phyloP scores from a whole-genome alignment of 2,888 invertebrate species.

The Neocrepidodera transversa region DNA sequence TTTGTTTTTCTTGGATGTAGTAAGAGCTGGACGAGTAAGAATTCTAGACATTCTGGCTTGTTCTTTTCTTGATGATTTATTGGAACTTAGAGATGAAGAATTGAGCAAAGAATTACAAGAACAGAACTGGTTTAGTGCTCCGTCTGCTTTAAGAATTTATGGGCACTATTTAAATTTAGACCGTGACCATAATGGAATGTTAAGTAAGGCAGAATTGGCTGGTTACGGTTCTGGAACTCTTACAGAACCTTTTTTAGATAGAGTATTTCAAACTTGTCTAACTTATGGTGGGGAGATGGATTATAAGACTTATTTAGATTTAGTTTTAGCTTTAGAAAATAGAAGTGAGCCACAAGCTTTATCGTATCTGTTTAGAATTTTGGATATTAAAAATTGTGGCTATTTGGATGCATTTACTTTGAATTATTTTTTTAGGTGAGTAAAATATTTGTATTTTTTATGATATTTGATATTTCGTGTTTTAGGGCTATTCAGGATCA shows the following conservation, averaged over 20 bases:
- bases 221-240: conserved; percentile 91
- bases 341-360: conserved; percentile 89
- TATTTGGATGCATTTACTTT: conserved; percentile 89
- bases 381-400: conserved; percentile 88
- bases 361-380: conserved; percentile 88
- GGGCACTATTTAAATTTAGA: conserved; percentile 94
- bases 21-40: conserved; percentile 84
- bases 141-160: conserved; percentile 88
- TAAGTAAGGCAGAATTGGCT: conserved; percentile 87
- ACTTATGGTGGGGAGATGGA: conserved; percentile 97
- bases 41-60: conserved; percentile 92
- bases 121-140: conserved; percentile 90
- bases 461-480: background rate
- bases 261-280: conserved; percentile 94
- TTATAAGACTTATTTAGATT: conserved; percentile 95
- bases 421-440: conserved; percentile 80
- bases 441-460: background rate
- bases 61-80: conserved; percentile 89
- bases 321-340: conserved; percentile 93
- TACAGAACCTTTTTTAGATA: conserved; percentile 87
- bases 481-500: conserved; percentile 87
- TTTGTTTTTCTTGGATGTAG: conserved; percentile 92
- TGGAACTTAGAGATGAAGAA: conserved; percentile 67
- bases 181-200: conserved; percentile 94
- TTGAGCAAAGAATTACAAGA: conserved; percentile 84